A percentile compares a stretch with the other conserved stretches of the same genome.
Evolutionary conservation across 2,888 invertebrate species (phyloP).

Genomic region (Copidosoma aretas): DNA sequence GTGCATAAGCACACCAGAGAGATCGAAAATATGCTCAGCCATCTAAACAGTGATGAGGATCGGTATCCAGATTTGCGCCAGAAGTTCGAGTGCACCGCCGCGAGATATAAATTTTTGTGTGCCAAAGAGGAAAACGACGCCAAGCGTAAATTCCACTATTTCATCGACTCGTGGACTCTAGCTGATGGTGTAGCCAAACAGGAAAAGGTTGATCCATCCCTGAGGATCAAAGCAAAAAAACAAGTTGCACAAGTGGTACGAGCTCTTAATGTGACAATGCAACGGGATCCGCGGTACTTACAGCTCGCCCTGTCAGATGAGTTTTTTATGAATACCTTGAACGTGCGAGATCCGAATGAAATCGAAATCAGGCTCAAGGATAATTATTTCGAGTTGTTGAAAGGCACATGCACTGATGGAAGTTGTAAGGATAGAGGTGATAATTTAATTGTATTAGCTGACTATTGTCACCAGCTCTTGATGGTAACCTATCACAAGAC

Average conservation of each 20-base stretch:
- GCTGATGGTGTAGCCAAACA: not conserved
- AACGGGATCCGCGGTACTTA: not conserved
- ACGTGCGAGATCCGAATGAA: constrained; percentile 6
- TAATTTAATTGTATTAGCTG: constrained; percentile 49
- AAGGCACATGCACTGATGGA: constrained; percentile 41
- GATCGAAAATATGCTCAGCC: constrained; percentile 8
- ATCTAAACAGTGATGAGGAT: not conserved
- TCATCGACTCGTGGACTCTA: constrained; percentile 45
- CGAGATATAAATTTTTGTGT: constrained; percentile 41
- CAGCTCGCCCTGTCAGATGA: not conserved
- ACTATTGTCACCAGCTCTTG: constrained; percentile 47
- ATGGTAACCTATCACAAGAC: not conserved
- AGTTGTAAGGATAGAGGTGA: constrained; percentile 37
- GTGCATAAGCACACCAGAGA: constrained; percentile 57
- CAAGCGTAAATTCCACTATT: constrained; percentile 39
- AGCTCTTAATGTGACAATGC: constrained; percentile 20
- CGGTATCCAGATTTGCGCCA: constrained; percentile 1
- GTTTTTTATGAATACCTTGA: not conserved
- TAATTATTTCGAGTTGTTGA: constrained; percentile 43
- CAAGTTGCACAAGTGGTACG: constrained; percentile 30
- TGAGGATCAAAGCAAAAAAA: constrained; percentile 20
- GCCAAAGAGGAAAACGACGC: constrained; percentile 41
- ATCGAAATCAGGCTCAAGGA: not conserved
- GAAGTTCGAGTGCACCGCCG: constrained; percentile 9
- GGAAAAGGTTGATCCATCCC: not conserved